Base-by-base conservation (phyloP, 1,140 invertebrate genomes). In the Battus philenor region DNA sequence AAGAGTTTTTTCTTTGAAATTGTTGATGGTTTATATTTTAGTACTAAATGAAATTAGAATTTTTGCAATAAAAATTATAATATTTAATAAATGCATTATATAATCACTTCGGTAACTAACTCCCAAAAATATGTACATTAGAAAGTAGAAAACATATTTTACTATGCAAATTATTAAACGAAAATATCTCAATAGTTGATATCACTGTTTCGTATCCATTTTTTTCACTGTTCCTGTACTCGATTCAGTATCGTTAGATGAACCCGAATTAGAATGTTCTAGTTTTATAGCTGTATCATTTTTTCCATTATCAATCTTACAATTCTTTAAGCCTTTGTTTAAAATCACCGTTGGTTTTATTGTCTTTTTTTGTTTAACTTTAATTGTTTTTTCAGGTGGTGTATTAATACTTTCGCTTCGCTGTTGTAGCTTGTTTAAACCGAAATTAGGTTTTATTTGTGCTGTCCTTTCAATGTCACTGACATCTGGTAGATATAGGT, bases 211-310 rank as follows among this genome's bases (percentile, higher is more conserved):
- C 18, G 73, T 17, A 38, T 80, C 68, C 18, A 85, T 62, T 59
- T 76, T 77, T 55, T 68, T 80, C 2, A 87, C 86, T 8, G 86
- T 87, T 5, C 80, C 84, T n/a, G 80, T 86, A 63, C 86, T 87
- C 2, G 74, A 62, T 67, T 86, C 86, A 18, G 86, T 87, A 44
- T 86, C 86, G 58, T 86, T 86, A 8, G 86, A 87, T 1, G 86
- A 87, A 30, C 79, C 82, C 6, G 84, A 87, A 56, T 71, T 81
- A 8, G 86, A 86, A 71, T 85, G 77, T 59, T 86, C 82, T 47
- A 86, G 58, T 47, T 71, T 78, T 44, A 55, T 68, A 38, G 49
- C 69, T 56, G 48, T 50, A 38, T 67, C 72, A 38, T 34, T 59
- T 53, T 61, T 77, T 52, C 60, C 54, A 57, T 54, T 68, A 38